Conservation (phyloP, 2,113 vertebrate genomes). For the Corvus moneduloides region DNA sequence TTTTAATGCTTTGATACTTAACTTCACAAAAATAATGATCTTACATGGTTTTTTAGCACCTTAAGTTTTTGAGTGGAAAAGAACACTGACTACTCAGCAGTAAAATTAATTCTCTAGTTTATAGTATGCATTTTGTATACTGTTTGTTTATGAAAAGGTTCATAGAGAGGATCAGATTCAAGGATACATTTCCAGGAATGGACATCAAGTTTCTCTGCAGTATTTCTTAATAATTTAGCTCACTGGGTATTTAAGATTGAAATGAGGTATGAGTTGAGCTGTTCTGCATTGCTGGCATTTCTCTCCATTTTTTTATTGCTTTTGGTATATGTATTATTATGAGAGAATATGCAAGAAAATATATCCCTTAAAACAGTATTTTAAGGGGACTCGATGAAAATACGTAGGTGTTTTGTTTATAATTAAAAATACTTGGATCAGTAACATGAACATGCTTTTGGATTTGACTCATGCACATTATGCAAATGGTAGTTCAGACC, state of each 20-base stretch:
- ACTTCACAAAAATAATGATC: background rate
- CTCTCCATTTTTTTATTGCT: background rate
- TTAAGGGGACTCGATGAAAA: background rate
- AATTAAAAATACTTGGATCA: background rate
- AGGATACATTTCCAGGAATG: background rate
- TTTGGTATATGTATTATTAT: background rate
- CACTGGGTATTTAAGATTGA: background rate
- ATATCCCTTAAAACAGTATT: background rate
- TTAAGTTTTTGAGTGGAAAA: background rate
- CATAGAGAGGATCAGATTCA: background rate
- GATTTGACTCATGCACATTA: background rate
- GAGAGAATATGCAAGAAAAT: background rate
- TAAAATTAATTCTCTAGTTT: background rate
- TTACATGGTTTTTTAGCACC: background rate
- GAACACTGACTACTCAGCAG: background rate
- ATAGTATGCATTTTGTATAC: background rate
- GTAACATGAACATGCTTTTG: background rate
- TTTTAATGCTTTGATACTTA: background rate
- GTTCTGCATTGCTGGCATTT: background rate
- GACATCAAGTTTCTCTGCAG: background rate
- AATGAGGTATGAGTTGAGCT: background rate
- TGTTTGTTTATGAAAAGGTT: background rate
- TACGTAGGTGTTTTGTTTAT: background rate
- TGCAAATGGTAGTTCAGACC: background rate
- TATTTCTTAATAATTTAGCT: background rate